Evolutionary conservation across 2,888 invertebrate species (phyloP), one percentile per base, ranked within the genome.

Genomic region (Drosophila anceps): DNA sequence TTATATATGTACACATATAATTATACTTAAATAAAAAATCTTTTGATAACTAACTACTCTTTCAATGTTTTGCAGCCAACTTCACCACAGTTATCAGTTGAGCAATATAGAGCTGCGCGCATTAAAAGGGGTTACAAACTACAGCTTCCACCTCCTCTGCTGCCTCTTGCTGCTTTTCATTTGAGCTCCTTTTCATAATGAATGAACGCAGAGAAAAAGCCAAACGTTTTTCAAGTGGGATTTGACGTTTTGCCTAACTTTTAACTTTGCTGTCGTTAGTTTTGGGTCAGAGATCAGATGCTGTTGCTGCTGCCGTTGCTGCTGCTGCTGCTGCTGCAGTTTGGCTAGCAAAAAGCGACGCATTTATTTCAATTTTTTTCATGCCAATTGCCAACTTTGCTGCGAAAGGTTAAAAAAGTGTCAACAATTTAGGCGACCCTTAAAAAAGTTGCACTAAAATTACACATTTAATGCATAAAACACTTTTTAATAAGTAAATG

Each of bases 201-300:
- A 51, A 65, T 6, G 35, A 27, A 15, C 12, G 20, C 24, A 33
- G 51, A 18, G 44, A 48, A 67, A 65, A 46, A 48, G 46, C 39
- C 37, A 46, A 66, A 48, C 39, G 37, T 9, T 27, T 29, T 54
- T 33, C 46, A 67, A 66, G 33, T 67, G 54, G 39, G 20, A 67
- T 55, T 67, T 41, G 54, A 55, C 48, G 20, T 33, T 66, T 66
- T 54, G 33, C 31, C 46, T n/a, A 54, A 66, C 51, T 46, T 55
- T 39, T 29, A 55, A 13, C 39, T 67, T 54, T 27, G 33, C 12
- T 33, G 31, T 31, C 31, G 31, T 54, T 53, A 46, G 54, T 39
- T 41, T n/a, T 41, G 27, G 46, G 46, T 54, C 54, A 54, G 39
- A 24, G 31, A 44, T 53, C 27, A 53, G 24, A 33, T 53, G 31